These are phyloP conservation scores for Diploptera punctata DNA, from an alignment of 2,888 invertebrate species.

Conservation along the genomic window DNA sequence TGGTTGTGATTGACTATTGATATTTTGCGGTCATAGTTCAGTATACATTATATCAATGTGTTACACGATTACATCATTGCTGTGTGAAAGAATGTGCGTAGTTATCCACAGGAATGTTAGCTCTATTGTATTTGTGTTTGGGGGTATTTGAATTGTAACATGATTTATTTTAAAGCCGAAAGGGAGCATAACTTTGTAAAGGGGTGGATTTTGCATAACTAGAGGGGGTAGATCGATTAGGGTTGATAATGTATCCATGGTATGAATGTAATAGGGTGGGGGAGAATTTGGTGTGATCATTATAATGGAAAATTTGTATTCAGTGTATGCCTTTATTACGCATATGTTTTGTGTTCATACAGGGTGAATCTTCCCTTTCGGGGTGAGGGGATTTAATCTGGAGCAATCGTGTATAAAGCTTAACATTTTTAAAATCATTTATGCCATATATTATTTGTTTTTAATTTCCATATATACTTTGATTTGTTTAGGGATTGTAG, in stretches of 20 bases:
- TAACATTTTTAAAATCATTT: too few relatives aligned
- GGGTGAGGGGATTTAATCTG: too few relatives aligned
- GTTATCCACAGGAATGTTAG: background rate
- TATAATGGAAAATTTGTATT: conserved; percentile 10
- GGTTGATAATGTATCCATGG: background rate
- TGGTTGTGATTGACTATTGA: background rate
- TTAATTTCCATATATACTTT: too few relatives aligned
- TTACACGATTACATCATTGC: background rate
- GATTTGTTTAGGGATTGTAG: too few relatives aligned
- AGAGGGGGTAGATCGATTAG: background rate
- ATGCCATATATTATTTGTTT: too few relatives aligned
- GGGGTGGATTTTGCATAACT: conserved; percentile 8
- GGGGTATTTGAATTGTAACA: background rate
- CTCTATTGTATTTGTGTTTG: background rate
- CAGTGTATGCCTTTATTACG: background rate
- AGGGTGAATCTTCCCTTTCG: too few relatives aligned
- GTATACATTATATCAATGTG: background rate
- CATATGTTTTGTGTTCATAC: too few relatives aligned
- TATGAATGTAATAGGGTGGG: background rate
- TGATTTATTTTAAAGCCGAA: conserved; percentile 10
- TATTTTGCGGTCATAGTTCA: background rate
- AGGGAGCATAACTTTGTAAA: background rate
- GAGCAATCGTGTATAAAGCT: too few relatives aligned
- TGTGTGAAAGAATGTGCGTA: background rate
- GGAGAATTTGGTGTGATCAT: background rate